Conservation (phyloP, 2,113 vertebrate species). For the Megatriorchis doriae region DNA sequence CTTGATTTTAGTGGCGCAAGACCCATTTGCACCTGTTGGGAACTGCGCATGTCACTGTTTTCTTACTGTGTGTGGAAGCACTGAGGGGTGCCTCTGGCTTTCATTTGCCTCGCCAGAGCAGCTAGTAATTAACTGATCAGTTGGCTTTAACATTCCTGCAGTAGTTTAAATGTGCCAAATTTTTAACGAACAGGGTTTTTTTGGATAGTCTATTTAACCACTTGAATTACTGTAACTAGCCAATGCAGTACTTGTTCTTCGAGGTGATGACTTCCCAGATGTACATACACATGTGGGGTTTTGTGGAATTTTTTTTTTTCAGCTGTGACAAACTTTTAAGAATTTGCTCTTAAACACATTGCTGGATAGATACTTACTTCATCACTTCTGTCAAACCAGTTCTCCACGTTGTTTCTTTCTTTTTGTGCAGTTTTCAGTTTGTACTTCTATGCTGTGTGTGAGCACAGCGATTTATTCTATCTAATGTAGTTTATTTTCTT, state of each 20-base stretch:
- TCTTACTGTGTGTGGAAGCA: background rate
- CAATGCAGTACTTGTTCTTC: background rate
- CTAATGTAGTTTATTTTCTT: background rate
- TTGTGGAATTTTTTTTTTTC: background rate
- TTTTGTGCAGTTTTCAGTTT: background rate
- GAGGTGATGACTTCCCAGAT: background rate
- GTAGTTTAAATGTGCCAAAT: background rate
- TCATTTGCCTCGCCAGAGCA: background rate
- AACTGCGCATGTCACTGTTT: background rate
- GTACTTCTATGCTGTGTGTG: background rate
- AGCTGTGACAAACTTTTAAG: background rate
- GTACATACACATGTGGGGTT: background rate
- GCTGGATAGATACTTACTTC: background rate
- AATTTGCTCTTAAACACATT: background rate
- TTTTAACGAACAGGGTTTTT: background rate
- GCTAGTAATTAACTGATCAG: slow-evolving; percentile 1
- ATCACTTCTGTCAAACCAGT: background rate
- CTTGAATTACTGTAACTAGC: background rate
- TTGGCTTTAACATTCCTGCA: slow-evolving; percentile 3
- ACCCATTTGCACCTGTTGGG: rapidly evolving
- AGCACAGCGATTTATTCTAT: background rate
- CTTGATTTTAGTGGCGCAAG: background rate
- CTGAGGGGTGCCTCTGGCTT: background rate
- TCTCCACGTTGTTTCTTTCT: background rate
- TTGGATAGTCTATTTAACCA: background rate